Conservation (phyloP, 2,888 invertebrate species). For the Formica aserva region DNA sequence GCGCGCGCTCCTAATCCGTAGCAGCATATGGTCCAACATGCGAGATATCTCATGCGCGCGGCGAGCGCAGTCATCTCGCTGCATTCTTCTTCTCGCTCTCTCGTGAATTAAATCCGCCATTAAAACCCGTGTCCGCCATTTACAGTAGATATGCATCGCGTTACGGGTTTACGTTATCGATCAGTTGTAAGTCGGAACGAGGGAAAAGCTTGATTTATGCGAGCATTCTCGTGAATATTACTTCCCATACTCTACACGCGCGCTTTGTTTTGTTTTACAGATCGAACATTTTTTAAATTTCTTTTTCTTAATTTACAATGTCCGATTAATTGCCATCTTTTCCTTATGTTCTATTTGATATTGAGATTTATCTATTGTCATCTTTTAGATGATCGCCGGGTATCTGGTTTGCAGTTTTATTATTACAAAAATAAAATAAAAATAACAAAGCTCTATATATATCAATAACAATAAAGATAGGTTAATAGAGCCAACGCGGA, state of each 20-base stretch:
- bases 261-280: conserved; percentile 12
- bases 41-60: conserved; percentile 43
- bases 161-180: conserved; percentile 65
- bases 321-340: neutral
- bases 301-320: neutral
- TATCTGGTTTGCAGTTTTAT: no score
- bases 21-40: conserved; percentile 77
- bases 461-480: no score
- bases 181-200: conserved; percentile 60
- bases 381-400: no score
- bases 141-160: conserved; percentile 63
- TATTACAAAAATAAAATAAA: no score
- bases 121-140: conserved; percentile 67
- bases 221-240: conserved; percentile 46
- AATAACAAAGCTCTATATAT: no score
- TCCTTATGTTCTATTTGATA: neutral
- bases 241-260: conserved; percentile 7
- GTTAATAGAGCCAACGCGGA: no score
- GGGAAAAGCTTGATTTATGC: conserved; percentile 55
- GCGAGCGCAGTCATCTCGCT: conserved; percentile 25
- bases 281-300: neutral
- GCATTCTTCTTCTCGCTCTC: conserved; percentile 39
- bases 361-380: neutral
- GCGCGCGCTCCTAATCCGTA: conserved; percentile 73
- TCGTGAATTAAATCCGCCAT: conserved; percentile 57